These are phyloP conservation scores for Papilio helenus DNA, from an alignment of 1,140 invertebrate genomes.

Conservation along the genomic window DNA sequence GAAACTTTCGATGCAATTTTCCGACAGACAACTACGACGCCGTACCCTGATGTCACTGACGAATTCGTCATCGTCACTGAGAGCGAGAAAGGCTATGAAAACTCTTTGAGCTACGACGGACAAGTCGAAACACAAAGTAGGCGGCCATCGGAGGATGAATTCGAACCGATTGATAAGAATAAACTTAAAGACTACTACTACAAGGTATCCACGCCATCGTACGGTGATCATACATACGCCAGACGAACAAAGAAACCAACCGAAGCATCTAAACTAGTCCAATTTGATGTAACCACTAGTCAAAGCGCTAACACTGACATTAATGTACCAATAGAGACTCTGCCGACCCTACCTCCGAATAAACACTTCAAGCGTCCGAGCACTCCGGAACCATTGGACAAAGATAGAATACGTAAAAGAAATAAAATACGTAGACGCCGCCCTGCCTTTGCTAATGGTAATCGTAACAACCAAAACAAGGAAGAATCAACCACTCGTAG, in stretches of 20 bases:
- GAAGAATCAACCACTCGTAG: conserved; percentile 61
- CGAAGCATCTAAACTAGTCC: conserved; percentile 53
- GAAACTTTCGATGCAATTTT: conserved; percentile 51
- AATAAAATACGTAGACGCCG: conserved; percentile 78
- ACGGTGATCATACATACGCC: conserved; percentile 56
- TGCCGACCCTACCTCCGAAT: conserved; percentile 78
- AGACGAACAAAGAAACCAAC: conserved; percentile 76
- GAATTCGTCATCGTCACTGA: conserved; percentile 76
- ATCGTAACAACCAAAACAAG: conserved; percentile 58
- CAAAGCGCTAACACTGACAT: conserved; percentile 51
- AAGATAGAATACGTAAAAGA: conserved; percentile 72
- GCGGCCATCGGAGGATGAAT: conserved; percentile 71
- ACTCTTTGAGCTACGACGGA: conserved; percentile 66
- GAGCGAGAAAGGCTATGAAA: conserved; percentile 68
- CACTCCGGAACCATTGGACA: conserved; percentile 59
- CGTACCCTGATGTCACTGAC: conserved; percentile 60
- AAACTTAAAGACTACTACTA: conserved; percentile 79
- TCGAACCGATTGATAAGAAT: conserved; percentile 72
- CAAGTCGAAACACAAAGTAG: conserved; percentile 74
- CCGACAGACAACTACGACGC: conserved; percentile 56
- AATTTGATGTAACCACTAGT: conserved; percentile 55
- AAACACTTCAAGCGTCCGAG: conserved; percentile 78
- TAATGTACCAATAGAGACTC: conserved; percentile 59
- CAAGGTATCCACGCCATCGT: conserved; percentile 70
- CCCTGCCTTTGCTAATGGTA: conserved; percentile 60